Evolutionary conservation across 2,797 vertebrate genomes (phyloP).

Genomic region (Smutsia gigantea): DNA sequence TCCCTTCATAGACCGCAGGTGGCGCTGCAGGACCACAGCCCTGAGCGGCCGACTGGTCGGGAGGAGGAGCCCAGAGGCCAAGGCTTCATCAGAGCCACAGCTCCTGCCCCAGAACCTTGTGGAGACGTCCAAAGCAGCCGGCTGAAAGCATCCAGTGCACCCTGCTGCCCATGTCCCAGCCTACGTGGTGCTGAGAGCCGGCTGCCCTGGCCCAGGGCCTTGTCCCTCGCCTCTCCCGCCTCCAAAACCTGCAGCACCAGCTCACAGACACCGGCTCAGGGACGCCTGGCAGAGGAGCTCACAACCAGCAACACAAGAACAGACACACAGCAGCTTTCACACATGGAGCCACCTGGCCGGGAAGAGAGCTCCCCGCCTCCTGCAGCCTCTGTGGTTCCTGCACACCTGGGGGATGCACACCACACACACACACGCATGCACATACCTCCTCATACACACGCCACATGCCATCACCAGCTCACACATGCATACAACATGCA

Average conservation of each 20-base stretch:
- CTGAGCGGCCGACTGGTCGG: no score
- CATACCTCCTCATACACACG: neutral
- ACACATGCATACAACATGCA: neutral
- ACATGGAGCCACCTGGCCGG: neutral
- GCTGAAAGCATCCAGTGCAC: neutral
- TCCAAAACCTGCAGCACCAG: fast-evolving
- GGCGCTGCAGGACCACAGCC: constrained; percentile 81
- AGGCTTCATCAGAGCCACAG: neutral
- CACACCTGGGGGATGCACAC: neutral
- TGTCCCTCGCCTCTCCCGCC: neutral
- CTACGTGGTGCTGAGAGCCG: neutral
- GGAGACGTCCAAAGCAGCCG: neutral
- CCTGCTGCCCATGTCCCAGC: neutral
- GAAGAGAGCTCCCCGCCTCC: neutral
- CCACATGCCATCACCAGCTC: no score
- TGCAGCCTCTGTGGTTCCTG: neutral
- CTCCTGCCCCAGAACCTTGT: neutral
- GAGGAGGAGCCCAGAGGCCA: neutral
- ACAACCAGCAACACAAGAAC: neutral
- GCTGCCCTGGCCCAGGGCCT: neutral
- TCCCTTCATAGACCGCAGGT: constrained; percentile 73
- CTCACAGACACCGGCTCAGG: neutral
- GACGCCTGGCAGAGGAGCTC: no score
- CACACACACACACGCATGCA: no score
- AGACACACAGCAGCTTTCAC: neutral